These are phyloP conservation scores for Lanistes nyassanus DNA, from an alignment of 1,140 invertebrate genomes.

Conservation along the genomic window DNA sequence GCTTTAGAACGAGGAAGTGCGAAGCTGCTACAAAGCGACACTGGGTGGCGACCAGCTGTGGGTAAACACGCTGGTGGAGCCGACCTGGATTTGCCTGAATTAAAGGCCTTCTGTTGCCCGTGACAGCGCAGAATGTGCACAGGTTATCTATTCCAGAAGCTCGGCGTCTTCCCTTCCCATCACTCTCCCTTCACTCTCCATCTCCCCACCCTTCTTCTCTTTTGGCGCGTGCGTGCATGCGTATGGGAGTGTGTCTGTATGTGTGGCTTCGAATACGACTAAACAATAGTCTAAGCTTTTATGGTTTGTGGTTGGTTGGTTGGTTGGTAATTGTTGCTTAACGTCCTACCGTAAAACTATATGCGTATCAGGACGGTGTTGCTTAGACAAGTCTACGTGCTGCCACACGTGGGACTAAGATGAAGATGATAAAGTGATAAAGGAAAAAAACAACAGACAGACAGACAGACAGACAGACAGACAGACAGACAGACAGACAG, in stretches of 20 bases:
- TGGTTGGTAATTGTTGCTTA: too few relatives aligned
- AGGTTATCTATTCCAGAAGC: neutral
- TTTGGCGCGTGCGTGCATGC: neutral
- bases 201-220: neutral
- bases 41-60: too few relatives aligned
- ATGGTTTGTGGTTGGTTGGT: neutral
- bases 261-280: neutral
- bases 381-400: neutral
- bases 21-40: too few relatives aligned
- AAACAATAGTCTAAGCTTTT: neutral
- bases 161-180: neutral
- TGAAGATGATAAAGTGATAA: neutral
- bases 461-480: neutral
- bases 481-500: neutral
- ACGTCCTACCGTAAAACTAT: too few relatives aligned
- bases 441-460: constrained; percentile 1
- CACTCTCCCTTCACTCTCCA: neutral
- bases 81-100: too few relatives aligned
- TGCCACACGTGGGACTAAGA: neutral
- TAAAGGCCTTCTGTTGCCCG: too few relatives aligned
- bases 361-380: neutral
- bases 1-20: too few relatives aligned
- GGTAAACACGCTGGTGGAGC: too few relatives aligned
- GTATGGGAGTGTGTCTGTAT: neutral
- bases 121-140: too few relatives aligned